A percentile compares a stretch with the other conserved stretches of the same genome.
These are phyloP conservation scores for Trilocha varians DNA, from an alignment of 2,888 invertebrate species.

Conservation along the genomic window DNA sequence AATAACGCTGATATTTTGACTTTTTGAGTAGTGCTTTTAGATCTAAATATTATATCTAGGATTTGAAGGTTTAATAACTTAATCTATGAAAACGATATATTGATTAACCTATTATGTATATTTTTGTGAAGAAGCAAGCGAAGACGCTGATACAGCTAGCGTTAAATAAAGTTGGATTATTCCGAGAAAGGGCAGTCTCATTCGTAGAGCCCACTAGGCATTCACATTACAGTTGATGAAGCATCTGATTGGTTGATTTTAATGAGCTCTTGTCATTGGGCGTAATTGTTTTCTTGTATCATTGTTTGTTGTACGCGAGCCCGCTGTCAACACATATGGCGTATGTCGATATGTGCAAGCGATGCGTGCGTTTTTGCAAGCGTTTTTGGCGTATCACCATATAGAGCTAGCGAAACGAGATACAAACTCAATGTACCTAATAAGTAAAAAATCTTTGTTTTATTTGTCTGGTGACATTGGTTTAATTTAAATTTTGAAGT, in stretches of 20 bases:
- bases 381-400: conserved; percentile 56
- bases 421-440: neutral
- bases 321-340: conserved; percentile 53
- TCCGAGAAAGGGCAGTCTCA: conserved; percentile 55
- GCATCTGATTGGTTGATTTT: conserved; percentile 54
- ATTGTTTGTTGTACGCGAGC: conserved; percentile 58
- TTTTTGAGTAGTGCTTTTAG: no score
- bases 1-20: no score
- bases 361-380: conserved; percentile 38
- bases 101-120: no score
- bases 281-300: conserved; percentile 68
- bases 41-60: no score
- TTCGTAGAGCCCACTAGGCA: conserved; percentile 61
- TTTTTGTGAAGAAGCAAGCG: no score
- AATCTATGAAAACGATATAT: no score
- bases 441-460: neutral
- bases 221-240: conserved; percentile 48
- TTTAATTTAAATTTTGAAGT: no score
- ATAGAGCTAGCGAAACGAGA: conserved; percentile 22
- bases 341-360: conserved; percentile 40
- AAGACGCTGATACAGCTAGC: no score
- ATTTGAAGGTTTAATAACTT: no score
- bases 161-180: conserved; percentile 43
- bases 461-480: neutral
- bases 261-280: conserved; percentile 69